Base-by-base conservation (phyloP, 2,797 vertebrate species). In the Pterois miles region DNA sequence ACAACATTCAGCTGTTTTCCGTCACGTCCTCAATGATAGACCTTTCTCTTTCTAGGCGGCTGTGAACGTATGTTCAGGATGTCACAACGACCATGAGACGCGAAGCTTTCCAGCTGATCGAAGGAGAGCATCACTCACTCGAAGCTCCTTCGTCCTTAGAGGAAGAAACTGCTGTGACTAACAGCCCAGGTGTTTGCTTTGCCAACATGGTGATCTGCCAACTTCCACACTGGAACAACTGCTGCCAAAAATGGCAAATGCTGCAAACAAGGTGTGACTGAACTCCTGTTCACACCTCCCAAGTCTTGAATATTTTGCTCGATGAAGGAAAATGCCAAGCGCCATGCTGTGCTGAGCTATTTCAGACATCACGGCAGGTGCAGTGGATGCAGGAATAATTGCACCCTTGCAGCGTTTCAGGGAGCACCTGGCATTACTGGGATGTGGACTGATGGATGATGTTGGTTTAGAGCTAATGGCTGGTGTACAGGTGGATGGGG, bases 321-420 rank as follows among this genome's bases (percentile, higher is more conserved):
- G 20, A 75, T 65, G 60, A 52, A 67, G 38, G 23, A 77, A 64
- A 63, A 80, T 54, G 36, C 6, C 3, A 3, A 67, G 46, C 8
- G 1, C 5, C 68, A 33, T 57, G 59, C 66, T 72, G 77, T 0
- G 16, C 27, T 1, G 12, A 65, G 43, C 40, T 63, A 36, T 77
- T 82, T 75, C 54, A 58, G 36, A 71, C 27, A 1, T 70, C 71
- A 71, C 53, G 57, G 4, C 71, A 78, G 80, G 57, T 66, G 69
- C 53, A 31, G 52, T 2, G 16, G 58, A 58, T 67, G 52, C 29
- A 65, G 64, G 11, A 83, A 67, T 76, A 84, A 72, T 20, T 71
- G n/a, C 46, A 18, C 25, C 33, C 40, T 64, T 43, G 20, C 53
- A 50, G 60, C 20, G 2, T 69, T 66, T 72, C 36, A 54, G 33